phyloP scores from a whole-genome alignment of 2,113 vertebrate species.

The Pan paniscus region DNA sequence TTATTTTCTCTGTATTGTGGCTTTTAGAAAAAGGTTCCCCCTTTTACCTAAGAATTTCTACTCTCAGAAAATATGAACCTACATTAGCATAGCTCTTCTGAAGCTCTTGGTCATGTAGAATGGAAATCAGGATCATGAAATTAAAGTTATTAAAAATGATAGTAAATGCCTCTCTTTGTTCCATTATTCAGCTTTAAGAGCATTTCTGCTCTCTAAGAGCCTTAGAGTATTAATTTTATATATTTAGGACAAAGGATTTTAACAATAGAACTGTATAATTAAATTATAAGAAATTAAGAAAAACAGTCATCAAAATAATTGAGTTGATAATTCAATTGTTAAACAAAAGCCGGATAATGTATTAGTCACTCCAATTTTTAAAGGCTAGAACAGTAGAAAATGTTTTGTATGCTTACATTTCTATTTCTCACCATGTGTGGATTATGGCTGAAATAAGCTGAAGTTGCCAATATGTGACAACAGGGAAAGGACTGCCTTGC shows the following conservation, averaged over 20 bases:
- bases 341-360: background rate
- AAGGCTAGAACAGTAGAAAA: background rate
- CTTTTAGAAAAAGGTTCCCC: background rate
- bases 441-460: background rate
- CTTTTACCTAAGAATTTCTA: background rate
- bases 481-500: background rate
- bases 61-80: background rate
- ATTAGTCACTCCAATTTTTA: background rate
- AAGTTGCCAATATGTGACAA: background rate
- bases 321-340: slow-evolving; percentile 42
- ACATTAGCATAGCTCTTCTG: background rate
- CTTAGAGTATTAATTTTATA: slow-evolving; percentile 20
- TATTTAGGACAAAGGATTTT: slow-evolving; percentile 19
- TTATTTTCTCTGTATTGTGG: slow-evolving; percentile 11
- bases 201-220: slow-evolving; percentile 11
- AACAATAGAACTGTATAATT: background rate
- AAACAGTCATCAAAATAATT: slow-evolving; percentile 41
- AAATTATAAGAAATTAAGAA: slow-evolving; percentile 46
- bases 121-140: slow-evolving; percentile 45
- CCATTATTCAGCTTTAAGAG: slow-evolving; percentile 25
- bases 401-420: background rate
- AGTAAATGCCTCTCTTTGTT: slow-evolving; percentile 41
- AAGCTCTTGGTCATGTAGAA: background rate
- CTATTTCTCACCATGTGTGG: background rate
- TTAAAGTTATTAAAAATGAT: slow-evolving; percentile 52